These are phyloP conservation scores for Phyto melanocephala DNA, from an alignment of 2,888 invertebrate species.

Conservation along the genomic window DNA sequence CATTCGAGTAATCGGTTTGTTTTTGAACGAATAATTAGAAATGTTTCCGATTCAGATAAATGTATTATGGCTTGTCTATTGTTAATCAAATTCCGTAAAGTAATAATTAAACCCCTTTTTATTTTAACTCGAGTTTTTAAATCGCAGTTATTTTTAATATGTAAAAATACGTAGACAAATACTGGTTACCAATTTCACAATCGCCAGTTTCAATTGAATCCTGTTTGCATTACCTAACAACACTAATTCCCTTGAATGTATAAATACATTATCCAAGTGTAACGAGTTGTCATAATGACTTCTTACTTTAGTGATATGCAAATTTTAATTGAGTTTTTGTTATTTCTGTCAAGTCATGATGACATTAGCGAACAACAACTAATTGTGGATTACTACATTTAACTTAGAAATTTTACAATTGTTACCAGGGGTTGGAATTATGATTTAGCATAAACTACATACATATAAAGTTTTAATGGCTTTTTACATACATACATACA, in stretches of 20 bases:
- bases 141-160: no score
- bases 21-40: no score
- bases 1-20: not conserved
- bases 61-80: no score
- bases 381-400: not conserved
- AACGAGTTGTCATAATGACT: slow-evolving; percentile 33
- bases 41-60: no score
- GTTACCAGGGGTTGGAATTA: not conserved
- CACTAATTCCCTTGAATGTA: not conserved
- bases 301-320: slow-evolving; percentile 35
- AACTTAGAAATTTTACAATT: not conserved
- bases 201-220: no score
- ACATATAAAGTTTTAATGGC: not conserved
- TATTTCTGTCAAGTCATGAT: slow-evolving; percentile 18
- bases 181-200: not conserved
- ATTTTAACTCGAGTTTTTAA: no score
- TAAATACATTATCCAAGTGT: not conserved
- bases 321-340: slow-evolving; percentile 14
- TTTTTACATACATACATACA: not conserved
- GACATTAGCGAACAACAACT: not conserved
- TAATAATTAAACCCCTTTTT: no score
- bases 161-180: not conserved
- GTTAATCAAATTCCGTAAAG: no score
- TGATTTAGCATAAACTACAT: not conserved
- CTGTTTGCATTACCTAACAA: no score